phyloP scores from a whole-genome alignment of 2,888 invertebrate genomes.

The Nasonia oneida region DNA sequence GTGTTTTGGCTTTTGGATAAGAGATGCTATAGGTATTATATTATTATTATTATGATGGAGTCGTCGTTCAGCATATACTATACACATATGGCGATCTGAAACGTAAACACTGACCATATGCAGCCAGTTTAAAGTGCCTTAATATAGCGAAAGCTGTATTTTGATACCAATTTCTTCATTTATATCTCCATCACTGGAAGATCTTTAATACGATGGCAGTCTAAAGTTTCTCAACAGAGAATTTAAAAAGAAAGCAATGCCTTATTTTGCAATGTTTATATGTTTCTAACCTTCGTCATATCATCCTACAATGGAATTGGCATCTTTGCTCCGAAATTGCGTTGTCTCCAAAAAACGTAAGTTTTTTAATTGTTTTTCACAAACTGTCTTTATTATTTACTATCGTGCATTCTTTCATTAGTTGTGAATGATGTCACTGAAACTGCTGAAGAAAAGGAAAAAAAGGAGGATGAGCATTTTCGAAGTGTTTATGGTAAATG shows the following conservation, averaged over 20 bases:
- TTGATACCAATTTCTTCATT: background rate
- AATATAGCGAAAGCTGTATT: background rate
- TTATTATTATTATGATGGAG: background rate
- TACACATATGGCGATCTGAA: background rate
- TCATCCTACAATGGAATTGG: constrained; percentile 68
- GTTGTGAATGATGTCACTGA: constrained; percentile 58
- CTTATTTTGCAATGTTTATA: constrained; percentile 31
- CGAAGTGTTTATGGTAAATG: constrained; percentile 80
- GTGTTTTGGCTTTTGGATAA: background rate
- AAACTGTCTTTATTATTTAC: constrained; percentile 60
- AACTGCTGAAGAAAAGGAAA: constrained; percentile 66
- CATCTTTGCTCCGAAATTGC: constrained; percentile 67
- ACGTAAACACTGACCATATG: constrained; percentile 12
- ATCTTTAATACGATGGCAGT: background rate
- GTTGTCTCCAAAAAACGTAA: constrained; percentile 67
- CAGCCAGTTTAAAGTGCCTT: constrained; percentile 13
- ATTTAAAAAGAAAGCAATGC: background rate
- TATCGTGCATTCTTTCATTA: constrained; percentile 60
- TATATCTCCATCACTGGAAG: background rate
- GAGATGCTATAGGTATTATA: background rate
- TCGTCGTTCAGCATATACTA: background rate
- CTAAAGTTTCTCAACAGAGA: background rate
- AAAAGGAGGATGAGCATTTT: constrained; percentile 81
- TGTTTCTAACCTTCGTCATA: constrained; percentile 49
- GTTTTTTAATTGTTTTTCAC: constrained; percentile 4